phyloP scores from a whole-genome alignment of 1,140 invertebrate species.

The Tetramorium parvispinum region DNA sequence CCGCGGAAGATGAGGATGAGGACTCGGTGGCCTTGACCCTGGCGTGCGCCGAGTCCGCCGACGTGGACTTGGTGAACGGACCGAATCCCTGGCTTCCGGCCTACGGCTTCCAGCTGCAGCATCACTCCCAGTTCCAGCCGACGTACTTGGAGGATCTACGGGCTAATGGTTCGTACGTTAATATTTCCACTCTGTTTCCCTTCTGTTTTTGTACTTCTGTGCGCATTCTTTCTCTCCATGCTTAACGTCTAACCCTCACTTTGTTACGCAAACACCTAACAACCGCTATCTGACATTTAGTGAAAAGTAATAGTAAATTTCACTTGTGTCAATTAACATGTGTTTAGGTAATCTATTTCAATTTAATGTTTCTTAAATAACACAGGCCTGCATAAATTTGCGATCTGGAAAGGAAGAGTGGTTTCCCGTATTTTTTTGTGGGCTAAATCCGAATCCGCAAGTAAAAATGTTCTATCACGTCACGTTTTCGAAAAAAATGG shows the following conservation, averaged over 20 bases:
- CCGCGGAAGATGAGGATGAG: conserved; percentile 62
- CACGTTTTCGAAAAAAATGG: no score
- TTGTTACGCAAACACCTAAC: no score
- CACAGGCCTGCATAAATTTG: no score
- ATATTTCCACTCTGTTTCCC: conserved; percentile 56
- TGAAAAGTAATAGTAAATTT: neutral
- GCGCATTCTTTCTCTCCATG: neutral
- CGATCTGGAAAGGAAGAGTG: no score
- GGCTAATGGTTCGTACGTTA: conserved; percentile 82
- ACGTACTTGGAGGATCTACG: conserved; percentile 82
- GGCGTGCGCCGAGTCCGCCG: conserved; percentile 49
- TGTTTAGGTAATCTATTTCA: neutral
- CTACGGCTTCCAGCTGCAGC: conserved; percentile 85
- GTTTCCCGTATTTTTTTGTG: no score
- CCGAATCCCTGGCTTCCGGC: conserved; percentile 85
- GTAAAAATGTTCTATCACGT: no score
- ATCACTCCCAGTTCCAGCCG: conserved; percentile 81
- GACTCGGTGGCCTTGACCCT: conserved; percentile 51
- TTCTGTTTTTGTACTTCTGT: neutral
- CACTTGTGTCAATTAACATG: conserved; percentile 8
- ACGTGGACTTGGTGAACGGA: conserved; percentile 81
- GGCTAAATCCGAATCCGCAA: no score
- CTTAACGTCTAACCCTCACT: neutral
- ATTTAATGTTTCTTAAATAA: neutral
- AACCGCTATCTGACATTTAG: no score